These are phyloP conservation scores for Aphrophora alni DNA, from an alignment of 2,888 invertebrate genomes.

Conservation along the genomic window DNA sequence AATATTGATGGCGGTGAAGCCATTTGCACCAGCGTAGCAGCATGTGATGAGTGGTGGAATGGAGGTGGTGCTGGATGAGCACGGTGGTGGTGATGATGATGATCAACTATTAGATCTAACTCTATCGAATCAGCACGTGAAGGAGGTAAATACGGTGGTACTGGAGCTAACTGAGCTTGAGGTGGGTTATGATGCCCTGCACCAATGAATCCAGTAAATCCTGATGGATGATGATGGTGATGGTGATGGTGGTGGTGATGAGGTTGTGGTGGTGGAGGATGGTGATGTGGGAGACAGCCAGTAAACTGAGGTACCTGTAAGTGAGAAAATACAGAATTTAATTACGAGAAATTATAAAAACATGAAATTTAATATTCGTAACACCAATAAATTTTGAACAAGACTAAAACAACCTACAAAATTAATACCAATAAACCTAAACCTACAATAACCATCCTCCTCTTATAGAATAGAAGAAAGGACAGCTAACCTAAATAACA, in stretches of 20 bases:
- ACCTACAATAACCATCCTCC: no score
- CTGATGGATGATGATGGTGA: conserved; percentile 37
- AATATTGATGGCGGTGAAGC: conserved; percentile 52
- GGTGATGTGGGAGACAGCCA: conserved; percentile 48
- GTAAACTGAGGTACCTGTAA: conserved; percentile 50
- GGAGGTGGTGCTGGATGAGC: conserved; percentile 42
- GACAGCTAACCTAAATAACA: no score
- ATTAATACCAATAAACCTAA: no score
- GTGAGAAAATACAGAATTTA: conserved; percentile 4
- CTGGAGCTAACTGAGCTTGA: conserved; percentile 41
- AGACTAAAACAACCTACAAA: no score
- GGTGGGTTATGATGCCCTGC: conserved; percentile 22
- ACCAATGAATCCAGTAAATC: conserved; percentile 10
- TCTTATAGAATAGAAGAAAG: no score
- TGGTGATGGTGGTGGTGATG: conserved; percentile 50
- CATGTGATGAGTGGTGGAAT: conserved; percentile 41
- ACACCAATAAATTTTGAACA: no score
- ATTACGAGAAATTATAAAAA: no score
- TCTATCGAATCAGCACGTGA: conserved; percentile 40
- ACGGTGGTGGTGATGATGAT: conserved; percentile 54
- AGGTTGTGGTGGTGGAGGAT: conserved; percentile 45
- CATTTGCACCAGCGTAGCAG: conserved; percentile 61
- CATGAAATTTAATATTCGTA: no score
- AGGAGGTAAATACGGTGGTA: conserved; percentile 53
- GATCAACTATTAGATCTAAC: conserved; percentile 55